Evolutionary conservation across 2,797 vertebrate species (phyloP), one percentile per base, ranked within the genome.

Genomic region (Gallinago nigripennis): DNA sequence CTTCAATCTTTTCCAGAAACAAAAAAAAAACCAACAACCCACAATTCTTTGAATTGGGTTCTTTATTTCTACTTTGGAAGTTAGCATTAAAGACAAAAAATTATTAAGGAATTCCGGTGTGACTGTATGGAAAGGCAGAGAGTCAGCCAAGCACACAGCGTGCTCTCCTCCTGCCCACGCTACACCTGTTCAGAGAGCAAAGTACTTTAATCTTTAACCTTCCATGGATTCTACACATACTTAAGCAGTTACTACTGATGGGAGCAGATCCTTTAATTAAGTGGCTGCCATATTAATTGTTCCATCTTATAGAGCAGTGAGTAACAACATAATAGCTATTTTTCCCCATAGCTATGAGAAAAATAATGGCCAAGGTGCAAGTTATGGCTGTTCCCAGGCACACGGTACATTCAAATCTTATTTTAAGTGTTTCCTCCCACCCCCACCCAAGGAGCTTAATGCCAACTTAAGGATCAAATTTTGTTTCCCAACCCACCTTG

Each of bases 301-400:
- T 61, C 18, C 21, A n/a, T 54, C 23, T 87, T 78, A 71, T 0
- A 54, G 27, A 79, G 16, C 15, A 80, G 12, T 23, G 27, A 86
- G 31, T 78, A 90, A 82, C 25, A 92, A 86, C 35, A 23, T 87
- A 94, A 93, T 72, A 93, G 78, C 50, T 92, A 31, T 51, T 76
- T 91, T 90, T 4, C 85, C 89, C 43, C 25, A 72, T 14, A 88
- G 69, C 60, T 86, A 82, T 77, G 48, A 82, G 73, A 94, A 95
- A 91, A 92, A 84, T 19, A 60, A 70, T 14, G 64, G 60, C 68
- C 65, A 83, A 60, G 23, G 51, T 58, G 12, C 25, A 85, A 78
- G 12, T 85, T 70, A 71, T 8, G 28, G 64, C 64, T 82, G 60
- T 72, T 87, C 43, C 68, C 73, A 87, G 20, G 66, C 24, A 71